These are phyloP conservation scores for Rutilus rutilus DNA, from an alignment of 2,113 vertebrate genomes.

Conservation along the genomic window DNA sequence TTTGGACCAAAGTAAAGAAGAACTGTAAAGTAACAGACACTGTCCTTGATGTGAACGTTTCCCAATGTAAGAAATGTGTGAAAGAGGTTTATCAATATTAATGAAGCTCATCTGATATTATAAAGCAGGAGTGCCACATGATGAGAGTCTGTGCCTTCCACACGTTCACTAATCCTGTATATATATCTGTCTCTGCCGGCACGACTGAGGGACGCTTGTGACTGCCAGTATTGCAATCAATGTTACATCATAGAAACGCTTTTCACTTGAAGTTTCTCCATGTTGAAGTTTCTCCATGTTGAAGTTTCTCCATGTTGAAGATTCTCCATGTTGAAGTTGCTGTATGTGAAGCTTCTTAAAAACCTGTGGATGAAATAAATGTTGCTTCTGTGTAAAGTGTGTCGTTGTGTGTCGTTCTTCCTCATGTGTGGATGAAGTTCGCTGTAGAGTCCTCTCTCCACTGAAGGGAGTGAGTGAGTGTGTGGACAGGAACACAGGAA, in stretches of 20 bases:
- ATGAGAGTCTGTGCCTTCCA: no score
- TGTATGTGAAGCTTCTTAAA: conserved; percentile 50
- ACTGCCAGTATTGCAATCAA: neutral
- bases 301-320: neutral
- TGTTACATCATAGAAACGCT: neutral
- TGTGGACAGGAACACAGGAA: neutral
- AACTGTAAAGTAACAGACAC: neutral
- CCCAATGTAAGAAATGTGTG: neutral
- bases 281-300: no score
- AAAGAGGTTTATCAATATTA: neutral
- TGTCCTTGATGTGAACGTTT: neutral
- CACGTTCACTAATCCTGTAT: no score
- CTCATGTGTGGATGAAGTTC: neutral
- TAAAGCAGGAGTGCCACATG: neutral
- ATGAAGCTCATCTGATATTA: neutral
- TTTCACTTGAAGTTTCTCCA: neutral
- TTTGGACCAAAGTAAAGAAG: neutral
- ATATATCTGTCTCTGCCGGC: no score
- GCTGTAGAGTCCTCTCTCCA: no score
- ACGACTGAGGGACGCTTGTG: no score
- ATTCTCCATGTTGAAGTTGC: neutral
- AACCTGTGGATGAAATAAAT: conserved; percentile 87
- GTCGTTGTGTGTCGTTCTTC: neutral
- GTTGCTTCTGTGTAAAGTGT: conserved; percentile 75
- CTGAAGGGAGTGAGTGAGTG: neutral